These are phyloP conservation scores for Ficedula albicollis DNA, from an alignment of 2,797 vertebrate species.

Conservation along the genomic window DNA sequence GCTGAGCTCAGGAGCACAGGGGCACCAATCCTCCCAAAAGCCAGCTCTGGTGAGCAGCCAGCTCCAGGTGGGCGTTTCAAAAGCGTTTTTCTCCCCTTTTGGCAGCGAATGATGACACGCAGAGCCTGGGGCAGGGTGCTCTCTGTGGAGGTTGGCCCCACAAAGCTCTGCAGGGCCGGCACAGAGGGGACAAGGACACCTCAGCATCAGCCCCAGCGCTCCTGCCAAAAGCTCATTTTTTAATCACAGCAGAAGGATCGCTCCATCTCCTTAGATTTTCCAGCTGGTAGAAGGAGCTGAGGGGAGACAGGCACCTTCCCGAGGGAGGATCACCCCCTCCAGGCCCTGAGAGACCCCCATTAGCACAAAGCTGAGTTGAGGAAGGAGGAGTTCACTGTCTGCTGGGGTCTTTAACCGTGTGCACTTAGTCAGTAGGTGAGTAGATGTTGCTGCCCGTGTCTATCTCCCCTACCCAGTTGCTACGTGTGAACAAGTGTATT, in stretches of 20 bases:
- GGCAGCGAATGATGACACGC: accelerated
- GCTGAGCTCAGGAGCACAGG: neutral
- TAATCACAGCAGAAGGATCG: neutral
- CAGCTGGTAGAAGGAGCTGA: neutral
- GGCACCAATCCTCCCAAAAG: accelerated
- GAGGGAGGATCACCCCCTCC: neutral
- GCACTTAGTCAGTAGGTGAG: slow-evolving; percentile 69
- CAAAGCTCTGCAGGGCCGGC: neutral
- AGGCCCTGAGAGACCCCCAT: neutral
- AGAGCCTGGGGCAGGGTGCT: neutral
- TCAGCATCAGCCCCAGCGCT: accelerated
- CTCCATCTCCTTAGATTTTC: neutral
- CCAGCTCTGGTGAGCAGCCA: neutral
- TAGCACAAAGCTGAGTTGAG: neutral
- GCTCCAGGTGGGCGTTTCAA: accelerated
- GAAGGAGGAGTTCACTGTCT: neutral
- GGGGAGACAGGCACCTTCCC: neutral
- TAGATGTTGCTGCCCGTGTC: slow-evolving; percentile 71
- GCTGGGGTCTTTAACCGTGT: slow-evolving; percentile 37
- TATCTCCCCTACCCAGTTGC: slow-evolving; percentile 65
- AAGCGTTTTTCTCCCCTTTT: neutral
- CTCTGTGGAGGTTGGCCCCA: neutral
- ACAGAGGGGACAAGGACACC: neutral
- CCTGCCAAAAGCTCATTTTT: neutral
- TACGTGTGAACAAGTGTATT: slow-evolving; percentile 67